Base-by-base conservation (phyloP, 64 coral and sea anemone species). In the Astreopora myriophthalma region DNA sequence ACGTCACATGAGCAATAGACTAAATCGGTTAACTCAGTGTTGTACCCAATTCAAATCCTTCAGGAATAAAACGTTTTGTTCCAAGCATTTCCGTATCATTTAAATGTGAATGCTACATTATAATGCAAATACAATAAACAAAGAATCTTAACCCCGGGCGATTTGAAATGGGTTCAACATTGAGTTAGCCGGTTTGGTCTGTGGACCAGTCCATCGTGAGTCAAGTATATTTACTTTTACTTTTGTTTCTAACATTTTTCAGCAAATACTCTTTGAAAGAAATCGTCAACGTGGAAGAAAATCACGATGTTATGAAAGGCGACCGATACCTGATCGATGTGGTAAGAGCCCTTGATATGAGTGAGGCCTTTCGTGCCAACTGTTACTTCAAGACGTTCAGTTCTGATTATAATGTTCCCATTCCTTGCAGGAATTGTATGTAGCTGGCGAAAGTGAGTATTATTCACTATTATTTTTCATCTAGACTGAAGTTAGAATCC, bases 271-370 rank as follows among this genome's bases (percentile, higher is more conserved):
- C 62, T 17, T 46, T 98, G 28, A 91, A 72, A 67, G 38, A 65
- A 27, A 98, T 98, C 57, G 16, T 98, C 37, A 93, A 98, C 61
- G 82, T 98, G 33, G 89, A 98, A 76, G 96, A 98, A 69, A 98
- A 98, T 72, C 96, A 98, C 49, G 96, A 98, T 77, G 94, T 98
- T 17, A 22, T 98, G n/a, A 74, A 85, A 51, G 96, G 96, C 35
- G 96, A 98, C 75, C 65, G 96, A 80, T 98, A 98, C 42, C 87
- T 98, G 11, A 93, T 98, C 28, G 96, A 98, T 65, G 79, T 98
- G 55, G 96, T 98, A 89, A 89, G 93, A 42, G 27, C 8, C n/a
- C n/a, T n/a, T n/a, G n/a, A n/a, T n/a, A 27, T 85, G 34, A 17
- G 11, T 66, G 62, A 39, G 22, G 2, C 17, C 9, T 64, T 64